These are phyloP conservation scores for Orthonyx spaldingii DNA, from an alignment of 2,113 vertebrate genomes.

Conservation along the genomic window DNA sequence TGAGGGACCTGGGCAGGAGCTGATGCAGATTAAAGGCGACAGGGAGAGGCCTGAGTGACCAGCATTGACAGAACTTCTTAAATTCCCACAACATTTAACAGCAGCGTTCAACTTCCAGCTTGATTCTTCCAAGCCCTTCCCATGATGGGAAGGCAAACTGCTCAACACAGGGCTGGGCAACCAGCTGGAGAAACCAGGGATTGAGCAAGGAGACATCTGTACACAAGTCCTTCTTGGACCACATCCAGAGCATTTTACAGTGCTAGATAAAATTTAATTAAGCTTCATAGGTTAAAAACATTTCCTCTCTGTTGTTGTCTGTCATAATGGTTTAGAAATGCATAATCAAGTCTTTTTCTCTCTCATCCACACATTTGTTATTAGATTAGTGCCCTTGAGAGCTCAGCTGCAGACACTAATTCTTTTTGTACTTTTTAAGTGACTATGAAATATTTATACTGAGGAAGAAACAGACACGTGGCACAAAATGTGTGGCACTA, in stretches of 20 bases:
- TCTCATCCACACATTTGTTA: not conserved
- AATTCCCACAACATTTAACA: not conserved
- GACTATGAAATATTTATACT: not conserved
- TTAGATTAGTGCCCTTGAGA: constrained; percentile 23
- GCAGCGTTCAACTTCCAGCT: not conserved
- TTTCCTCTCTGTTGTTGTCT: not conserved
- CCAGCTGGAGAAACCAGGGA: not conserved
- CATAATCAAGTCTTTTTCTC: constrained; percentile 18
- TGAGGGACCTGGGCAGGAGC: not conserved
- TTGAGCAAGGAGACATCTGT: not conserved
- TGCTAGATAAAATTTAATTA: constrained; percentile 49
- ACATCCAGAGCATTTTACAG: not conserved
- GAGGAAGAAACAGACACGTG: not conserved
- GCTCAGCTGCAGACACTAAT: not conserved
- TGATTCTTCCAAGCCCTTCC: not conserved
- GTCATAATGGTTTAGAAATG: constrained; percentile 30
- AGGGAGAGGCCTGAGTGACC: not conserved
- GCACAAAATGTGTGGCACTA: not conserved
- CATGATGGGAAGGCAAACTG: not conserved
- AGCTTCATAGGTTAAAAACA: constrained; percentile 29
- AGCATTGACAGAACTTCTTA: not conserved
- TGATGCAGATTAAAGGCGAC: not conserved
- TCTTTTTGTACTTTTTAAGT: not conserved
- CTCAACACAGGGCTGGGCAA: not conserved
- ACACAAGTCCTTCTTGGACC: not conserved